phyloP scores from a whole-genome alignment of 2,888 invertebrate genomes.

The Hypomecis punctinalis region DNA sequence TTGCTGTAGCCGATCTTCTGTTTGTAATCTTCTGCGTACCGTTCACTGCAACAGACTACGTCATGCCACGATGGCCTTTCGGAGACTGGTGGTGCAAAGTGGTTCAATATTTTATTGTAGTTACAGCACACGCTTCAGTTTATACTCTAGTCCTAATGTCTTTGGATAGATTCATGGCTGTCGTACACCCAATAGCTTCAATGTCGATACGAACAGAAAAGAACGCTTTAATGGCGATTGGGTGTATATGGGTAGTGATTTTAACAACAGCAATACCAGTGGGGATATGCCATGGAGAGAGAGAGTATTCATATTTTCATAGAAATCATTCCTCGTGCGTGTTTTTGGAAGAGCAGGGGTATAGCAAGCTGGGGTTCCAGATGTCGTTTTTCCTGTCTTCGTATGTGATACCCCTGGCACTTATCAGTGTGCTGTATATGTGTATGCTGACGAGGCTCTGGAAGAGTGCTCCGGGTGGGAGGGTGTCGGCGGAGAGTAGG shows the following conservation, averaged over 20 bases:
- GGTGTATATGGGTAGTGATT: conserved; percentile 92
- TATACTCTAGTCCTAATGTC: conserved; percentile 98
- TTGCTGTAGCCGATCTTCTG: conserved; percentile 95
- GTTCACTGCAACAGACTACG: conserved; percentile 96
- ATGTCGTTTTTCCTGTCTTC: conserved; percentile 94
- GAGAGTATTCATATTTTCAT: conserved; percentile 87
- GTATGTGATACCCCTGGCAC: conserved; percentile 93
- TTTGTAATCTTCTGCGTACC: conserved; percentile 98
- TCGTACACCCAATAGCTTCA: conserved; percentile 95
- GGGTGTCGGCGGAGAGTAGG: conserved; percentile 91
- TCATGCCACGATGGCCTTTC: conserved; percentile 95
- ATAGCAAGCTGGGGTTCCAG: conserved; percentile 87
- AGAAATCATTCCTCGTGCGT: conserved; percentile 88
- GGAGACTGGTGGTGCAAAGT: conserved; percentile 95
- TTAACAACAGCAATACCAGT: conserved; percentile 91
- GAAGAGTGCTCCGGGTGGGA: conserved; percentile 93
- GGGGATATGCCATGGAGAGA: conserved; percentile 90
- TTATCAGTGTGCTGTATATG: conserved; percentile 95
- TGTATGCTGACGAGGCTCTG: conserved; percentile 95
- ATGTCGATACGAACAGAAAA: conserved; percentile 93
- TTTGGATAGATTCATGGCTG: conserved; percentile 95
- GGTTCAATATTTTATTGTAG: conserved; percentile 95
- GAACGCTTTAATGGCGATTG: conserved; percentile 92
- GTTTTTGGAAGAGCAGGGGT: conserved; percentile 87
- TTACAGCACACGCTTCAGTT: conserved; percentile 96